Base-by-base conservation (phyloP, 2,888 invertebrate species). In the Yponomeuta plumbellus region DNA sequence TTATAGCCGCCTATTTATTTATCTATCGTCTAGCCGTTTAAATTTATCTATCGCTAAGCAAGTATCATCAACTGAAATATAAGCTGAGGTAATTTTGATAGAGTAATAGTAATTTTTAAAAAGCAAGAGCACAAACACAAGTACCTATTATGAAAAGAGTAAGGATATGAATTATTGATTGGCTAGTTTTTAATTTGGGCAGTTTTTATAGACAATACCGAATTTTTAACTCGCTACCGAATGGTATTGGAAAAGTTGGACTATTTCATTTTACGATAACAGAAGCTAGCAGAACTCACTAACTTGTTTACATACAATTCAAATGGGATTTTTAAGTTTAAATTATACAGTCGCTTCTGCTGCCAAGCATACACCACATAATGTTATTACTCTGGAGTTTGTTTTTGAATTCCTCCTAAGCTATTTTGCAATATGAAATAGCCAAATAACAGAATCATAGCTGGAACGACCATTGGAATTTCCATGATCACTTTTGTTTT, bases 261-360 rank as follows among this genome's bases (percentile, higher is more conserved):
- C 80, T 84, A 85, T 86, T 85, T 84, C 78, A 81, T 87, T 87
- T 84, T 83, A 86, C 84, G 84, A 79, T 83, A 85, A 83, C 80
- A 83, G n/a, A n/a, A n/a, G n/a, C 84, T 66, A 85, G 79, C 79
- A 70, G 77, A 80, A 81, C 70, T 78, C 80, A 77, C 81, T 79
- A 81, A 86, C 83, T 88, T 86, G 84, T 89, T 88, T 87, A 85
- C 85, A 87, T 84, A 79, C 81, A 86, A 87, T 85, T 83, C 80
- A 83, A 85, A 87, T 87, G 71, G 78, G 79, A 78, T 80, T 83
- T 87, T 86, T 83, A 81, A 66, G 80, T 82, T 84, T 80, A 79
- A 82, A 86, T 85, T 86, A 88, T 86, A 80, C 83, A 86, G 80
- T 82, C 78, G 78, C 70, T 72, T 71, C 72, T 70, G 77, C 74